Conservation (phyloP, 2,113 vertebrate species). For the Dasyurus viverrinus region DNA sequence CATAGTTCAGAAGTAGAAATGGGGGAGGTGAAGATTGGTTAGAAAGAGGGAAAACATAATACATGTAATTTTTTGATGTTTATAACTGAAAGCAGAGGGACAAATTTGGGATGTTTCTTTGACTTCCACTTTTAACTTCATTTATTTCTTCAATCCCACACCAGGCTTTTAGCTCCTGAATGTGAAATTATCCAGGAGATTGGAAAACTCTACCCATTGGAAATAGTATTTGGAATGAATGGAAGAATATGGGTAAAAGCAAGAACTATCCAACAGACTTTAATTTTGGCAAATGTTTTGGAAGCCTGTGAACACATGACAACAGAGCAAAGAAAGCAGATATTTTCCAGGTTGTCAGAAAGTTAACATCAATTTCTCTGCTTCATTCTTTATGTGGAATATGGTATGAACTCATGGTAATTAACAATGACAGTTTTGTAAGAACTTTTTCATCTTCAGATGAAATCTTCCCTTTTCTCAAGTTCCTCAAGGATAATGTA, state of each 20-base stretch:
- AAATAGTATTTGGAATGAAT: constrained; percentile 95
- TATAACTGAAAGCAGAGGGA: not conserved
- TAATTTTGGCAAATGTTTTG: constrained; percentile 93
- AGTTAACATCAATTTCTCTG: constrained; percentile 72
- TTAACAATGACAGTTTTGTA: constrained; percentile 46
- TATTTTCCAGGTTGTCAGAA: constrained; percentile 87
- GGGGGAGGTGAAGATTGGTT: not conserved
- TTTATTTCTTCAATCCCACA: constrained; percentile 46
- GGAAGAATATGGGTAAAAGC: constrained; percentile 95
- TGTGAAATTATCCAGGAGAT: constrained; percentile 91
- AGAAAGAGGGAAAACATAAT: not conserved
- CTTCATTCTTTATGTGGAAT: not conserved
- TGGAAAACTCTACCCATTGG: constrained; percentile 91
- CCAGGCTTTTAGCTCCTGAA: constrained; percentile 90
- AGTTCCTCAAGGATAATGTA: constrained; percentile 45
- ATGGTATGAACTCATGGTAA: constrained; percentile 12
- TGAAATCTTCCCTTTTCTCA: constrained; percentile 7
- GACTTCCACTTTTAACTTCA: not conserved
- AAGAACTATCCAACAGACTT: constrained; percentile 90
- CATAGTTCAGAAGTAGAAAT: not conserved
- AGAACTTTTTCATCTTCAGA: constrained; percentile 46
- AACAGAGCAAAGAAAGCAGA: constrained; percentile 88
- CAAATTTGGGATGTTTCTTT: not conserved
- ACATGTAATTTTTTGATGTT: not conserved
- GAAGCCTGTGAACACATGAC: constrained; percentile 95